These are phyloP conservation scores for Cryptotermes secundus DNA, from an alignment of 1,140 invertebrate species.

Conservation along the genomic window DNA sequence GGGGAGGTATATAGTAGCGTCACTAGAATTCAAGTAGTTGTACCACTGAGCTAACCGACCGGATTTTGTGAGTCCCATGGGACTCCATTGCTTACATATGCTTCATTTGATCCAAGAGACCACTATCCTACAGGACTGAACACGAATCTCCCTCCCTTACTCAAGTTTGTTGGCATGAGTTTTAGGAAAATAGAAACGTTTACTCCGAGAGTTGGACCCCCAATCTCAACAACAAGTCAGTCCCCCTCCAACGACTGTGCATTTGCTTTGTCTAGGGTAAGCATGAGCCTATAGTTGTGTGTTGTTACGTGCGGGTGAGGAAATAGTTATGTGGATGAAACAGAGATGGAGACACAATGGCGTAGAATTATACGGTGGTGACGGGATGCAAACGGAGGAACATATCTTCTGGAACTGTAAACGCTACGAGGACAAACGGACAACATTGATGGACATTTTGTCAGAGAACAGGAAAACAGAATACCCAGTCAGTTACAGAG, in stretches of 20 bases:
- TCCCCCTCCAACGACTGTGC: not conserved
- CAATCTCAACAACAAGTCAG: not conserved
- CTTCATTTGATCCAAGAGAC: not conserved
- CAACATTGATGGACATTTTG: too few relatives aligned
- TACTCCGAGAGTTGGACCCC: not conserved
- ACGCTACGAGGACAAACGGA: too few relatives aligned
- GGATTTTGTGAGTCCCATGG: not conserved
- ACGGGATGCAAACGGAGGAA: too few relatives aligned
- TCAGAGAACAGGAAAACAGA: too few relatives aligned
- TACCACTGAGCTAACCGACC: not conserved
- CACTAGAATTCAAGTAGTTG: slow-evolving; percentile 5
- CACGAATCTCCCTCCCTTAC: not conserved
- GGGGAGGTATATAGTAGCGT: not conserved
- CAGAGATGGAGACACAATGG: not conserved
- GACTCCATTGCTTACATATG: not conserved
- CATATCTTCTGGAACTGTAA: too few relatives aligned
- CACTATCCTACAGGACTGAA: not conserved
- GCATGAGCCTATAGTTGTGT: not conserved
- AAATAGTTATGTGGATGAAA: not conserved
- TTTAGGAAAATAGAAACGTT: not conserved
- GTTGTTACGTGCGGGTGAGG: not conserved
- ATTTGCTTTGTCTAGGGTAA: not conserved
- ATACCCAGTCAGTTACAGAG: too few relatives aligned
- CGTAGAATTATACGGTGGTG: not conserved
- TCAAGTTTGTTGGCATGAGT: not conserved